Conservation (phyloP, 2,888 invertebrate species). For the Branchinecta sandiegonensis region DNA sequence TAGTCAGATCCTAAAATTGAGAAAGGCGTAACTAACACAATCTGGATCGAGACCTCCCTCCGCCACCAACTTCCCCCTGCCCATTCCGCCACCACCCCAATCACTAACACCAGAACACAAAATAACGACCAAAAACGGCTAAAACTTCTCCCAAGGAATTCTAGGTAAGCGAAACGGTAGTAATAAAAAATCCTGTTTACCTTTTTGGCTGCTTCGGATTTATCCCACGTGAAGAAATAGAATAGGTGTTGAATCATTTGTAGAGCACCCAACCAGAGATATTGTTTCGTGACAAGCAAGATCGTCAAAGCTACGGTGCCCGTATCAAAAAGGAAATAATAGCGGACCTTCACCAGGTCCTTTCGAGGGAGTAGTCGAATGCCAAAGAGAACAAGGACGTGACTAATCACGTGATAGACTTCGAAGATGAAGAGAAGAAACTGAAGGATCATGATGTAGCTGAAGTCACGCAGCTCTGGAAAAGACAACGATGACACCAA, state of each 20-base stretch:
- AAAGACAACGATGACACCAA: too few relatives aligned
- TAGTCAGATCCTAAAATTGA: too few relatives aligned
- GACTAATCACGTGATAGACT: constrained; percentile 15
- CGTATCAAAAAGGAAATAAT: constrained; percentile 21
- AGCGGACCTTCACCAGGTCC: constrained; percentile 20
- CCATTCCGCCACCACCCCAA: too few relatives aligned
- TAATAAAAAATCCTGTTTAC: background rate
- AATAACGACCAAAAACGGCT: too few relatives aligned
- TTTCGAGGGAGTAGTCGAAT: constrained; percentile 20
- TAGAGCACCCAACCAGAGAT: constrained; percentile 18
- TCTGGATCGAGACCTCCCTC: too few relatives aligned
- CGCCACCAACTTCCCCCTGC: too few relatives aligned
- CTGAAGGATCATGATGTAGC: too few relatives aligned
- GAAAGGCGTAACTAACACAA: too few relatives aligned
- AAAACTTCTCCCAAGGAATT: too few relatives aligned
- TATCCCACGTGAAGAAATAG: constrained; percentile 22
- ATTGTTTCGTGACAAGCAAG: constrained; percentile 14
- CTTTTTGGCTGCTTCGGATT: constrained; percentile 17
- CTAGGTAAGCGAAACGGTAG: too few relatives aligned
- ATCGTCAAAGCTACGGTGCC: constrained; percentile 19
- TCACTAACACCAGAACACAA: too few relatives aligned
- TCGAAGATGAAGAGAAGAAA: constrained; percentile 14
- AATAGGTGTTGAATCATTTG: constrained; percentile 19
- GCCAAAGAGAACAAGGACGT: constrained; percentile 4
- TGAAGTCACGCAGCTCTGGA: too few relatives aligned